These are phyloP conservation scores for Melitaea athalia DNA, from an alignment of 2,888 invertebrate genomes.

Conservation along the genomic window DNA sequence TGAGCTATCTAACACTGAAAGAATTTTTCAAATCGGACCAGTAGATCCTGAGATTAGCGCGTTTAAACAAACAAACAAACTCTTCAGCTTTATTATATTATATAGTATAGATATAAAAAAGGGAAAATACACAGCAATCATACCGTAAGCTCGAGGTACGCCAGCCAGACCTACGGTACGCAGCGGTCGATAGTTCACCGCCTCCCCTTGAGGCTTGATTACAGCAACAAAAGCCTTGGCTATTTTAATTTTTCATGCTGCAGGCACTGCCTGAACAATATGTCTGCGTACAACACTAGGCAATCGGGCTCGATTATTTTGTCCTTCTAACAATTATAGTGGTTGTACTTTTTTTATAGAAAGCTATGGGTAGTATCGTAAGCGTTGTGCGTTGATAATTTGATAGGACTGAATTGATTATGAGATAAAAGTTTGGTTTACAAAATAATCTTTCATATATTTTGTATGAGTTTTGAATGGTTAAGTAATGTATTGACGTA, in stretches of 20 bases:
- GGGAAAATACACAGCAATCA: neutral
- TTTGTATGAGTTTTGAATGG: no score
- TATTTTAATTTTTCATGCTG: slow-evolving; percentile 19
- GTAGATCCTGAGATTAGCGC: no score
- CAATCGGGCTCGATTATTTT: slow-evolving; percentile 1
- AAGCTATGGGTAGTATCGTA: neutral
- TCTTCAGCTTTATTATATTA: no score
- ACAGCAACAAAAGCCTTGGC: slow-evolving; percentile 19
- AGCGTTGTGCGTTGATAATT: no score
- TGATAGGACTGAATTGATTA: no score
- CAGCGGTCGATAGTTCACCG: slow-evolving; percentile 37
- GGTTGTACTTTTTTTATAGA: neutral
- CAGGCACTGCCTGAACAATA: slow-evolving; percentile 16
- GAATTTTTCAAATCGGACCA: no score
- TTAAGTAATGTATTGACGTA: no score
- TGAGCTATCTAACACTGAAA: no score
- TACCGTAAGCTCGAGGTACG: neutral
- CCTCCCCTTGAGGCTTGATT: slow-evolving; percentile 33
- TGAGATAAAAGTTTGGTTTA: no score
- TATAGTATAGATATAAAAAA: no score
- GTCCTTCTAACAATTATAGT: neutral
- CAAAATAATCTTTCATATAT: no score
- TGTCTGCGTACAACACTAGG: slow-evolving; percentile 1
- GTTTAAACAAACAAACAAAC: no score
- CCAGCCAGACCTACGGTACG: slow-evolving; percentile 5